Evolutionary conservation across 2,113 vertebrate species (phyloP).

Genomic region (Hucho hucho): DNA sequence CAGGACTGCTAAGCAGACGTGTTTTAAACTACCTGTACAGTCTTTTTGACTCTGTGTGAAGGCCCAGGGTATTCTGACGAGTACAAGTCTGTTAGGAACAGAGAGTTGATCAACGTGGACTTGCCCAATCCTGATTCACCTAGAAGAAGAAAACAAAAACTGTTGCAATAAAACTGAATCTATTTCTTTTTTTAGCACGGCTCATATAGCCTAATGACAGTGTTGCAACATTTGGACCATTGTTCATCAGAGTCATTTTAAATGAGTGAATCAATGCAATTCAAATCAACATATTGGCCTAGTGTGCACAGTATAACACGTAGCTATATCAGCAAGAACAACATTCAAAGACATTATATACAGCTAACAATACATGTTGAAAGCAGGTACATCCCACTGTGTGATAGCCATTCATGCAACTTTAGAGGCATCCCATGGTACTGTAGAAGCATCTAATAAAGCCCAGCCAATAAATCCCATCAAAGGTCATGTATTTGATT

Average conservation of each 20-base stretch:
- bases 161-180: neutral
- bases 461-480: slow-evolving; percentile 13
- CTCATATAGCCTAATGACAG: neutral
- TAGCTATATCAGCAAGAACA: neutral
- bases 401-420: slow-evolving; percentile 5
- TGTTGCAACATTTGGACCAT: neutral
- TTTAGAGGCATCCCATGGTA: slow-evolving; percentile 3
- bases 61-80: slow-evolving; percentile 94
- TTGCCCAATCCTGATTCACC: slow-evolving; percentile 97
- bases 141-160: slow-evolving; percentile 47
- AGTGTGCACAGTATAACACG: neutral
- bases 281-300: neutral
- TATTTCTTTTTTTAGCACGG: neutral
- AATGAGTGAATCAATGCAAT: neutral
- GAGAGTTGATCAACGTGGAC: slow-evolving; percentile 98
- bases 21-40: slow-evolving; percentile 86
- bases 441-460: neutral
- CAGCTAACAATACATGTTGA: neutral
- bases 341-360: neutral
- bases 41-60: slow-evolving; percentile 98
- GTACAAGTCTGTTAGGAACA: slow-evolving; percentile 98
- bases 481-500: slow-evolving; percentile 18
- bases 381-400: neutral
- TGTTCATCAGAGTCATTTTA: neutral
- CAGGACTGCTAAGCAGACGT: no score